Base-by-base conservation (phyloP, 2,113 vertebrate genomes). In the Lophura nycthemera region DNA sequence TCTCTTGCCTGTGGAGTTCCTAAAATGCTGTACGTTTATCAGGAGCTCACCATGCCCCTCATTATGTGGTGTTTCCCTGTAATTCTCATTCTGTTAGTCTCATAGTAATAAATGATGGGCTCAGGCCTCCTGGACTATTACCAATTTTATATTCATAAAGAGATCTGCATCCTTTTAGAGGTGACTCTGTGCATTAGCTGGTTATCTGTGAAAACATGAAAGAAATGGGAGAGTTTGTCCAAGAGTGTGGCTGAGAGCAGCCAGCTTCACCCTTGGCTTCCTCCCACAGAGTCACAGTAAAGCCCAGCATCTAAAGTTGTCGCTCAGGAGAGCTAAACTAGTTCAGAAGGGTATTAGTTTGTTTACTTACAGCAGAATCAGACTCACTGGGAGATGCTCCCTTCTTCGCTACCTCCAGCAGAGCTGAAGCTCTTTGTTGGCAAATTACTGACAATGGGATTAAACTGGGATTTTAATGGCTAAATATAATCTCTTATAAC, bases 291-390 rank as follows among this genome's bases (percentile, higher is more conserved):
- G 34, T 16, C 27, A 38, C 48, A 45, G 45, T 54, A 45, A 40
- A 83, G n/a, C 56, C 43, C 1, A 0, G 80, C 30, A 43, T 75
- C n/a, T 77, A n/a, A 85, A 85, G 71, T 69, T 91, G 89, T 79
- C 91, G 57, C 67, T 92, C 72, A 47, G 63, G 25, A 71, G 56
- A 12, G 30, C 63, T 80, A 29, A 20, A 66, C 57, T 88, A 47
- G 79, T 83, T 89, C 79, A 90, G 66, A 82, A 64, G 34, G 18
- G 65, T 73, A 89, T 94, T 89, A 80, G 52, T 3, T 88, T 43
- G 24, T 64, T 87, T 86, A 32, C 48, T 82, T 70, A 50, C 0
- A 3, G 20, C 32, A 67, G 69, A 48, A 77, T 92, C 66, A 59
- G 52, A 18, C 50, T 27, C 29, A 13, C 24, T 0, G 3, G 74